These are phyloP conservation scores for Drosophila pegasa DNA, from an alignment of 2,888 invertebrate genomes.

Conservation along the genomic window DNA sequence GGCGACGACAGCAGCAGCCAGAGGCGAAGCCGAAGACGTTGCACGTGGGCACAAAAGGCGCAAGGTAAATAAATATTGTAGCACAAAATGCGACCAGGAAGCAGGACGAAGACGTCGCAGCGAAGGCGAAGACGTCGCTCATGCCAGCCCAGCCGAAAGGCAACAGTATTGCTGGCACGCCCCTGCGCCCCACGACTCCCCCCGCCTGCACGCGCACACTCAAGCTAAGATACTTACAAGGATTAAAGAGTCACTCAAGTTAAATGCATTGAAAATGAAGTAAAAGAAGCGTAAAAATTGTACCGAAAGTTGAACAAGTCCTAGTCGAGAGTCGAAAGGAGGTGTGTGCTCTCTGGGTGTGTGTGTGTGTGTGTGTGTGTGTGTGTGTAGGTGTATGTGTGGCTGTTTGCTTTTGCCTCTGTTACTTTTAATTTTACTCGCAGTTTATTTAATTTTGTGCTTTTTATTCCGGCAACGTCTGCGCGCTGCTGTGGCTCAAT, in stretches of 20 bases:
- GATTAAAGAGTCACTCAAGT: constrained; percentile 84
- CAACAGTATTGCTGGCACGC: constrained; percentile 26
- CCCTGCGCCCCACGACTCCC: not conserved
- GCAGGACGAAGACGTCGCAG: constrained; percentile 31
- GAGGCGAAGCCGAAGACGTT: constrained; percentile 33
- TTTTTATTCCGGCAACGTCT: constrained; percentile 62
- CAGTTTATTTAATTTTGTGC: constrained; percentile 83
- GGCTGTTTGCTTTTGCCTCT: constrained; percentile 49
- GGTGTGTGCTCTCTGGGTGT: constrained; percentile 12
- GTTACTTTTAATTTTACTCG: constrained; percentile 77
- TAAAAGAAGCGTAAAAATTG: constrained; percentile 81
- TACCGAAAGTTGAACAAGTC: constrained; percentile 61
- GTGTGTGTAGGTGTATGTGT: constrained; percentile 41
- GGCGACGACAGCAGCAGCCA: constrained; percentile 62
- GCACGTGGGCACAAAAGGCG: constrained; percentile 81
- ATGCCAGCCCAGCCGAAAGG: constrained; percentile 48
- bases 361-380: constrained; percentile 25
- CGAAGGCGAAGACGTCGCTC: constrained; percentile 28
- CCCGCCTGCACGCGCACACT: constrained; percentile 37
- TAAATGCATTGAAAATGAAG: constrained; percentile 84
- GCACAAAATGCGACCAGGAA: constrained; percentile 55
- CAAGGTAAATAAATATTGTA: constrained; percentile 82
- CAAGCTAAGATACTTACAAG: constrained; percentile 82
- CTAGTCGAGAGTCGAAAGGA: constrained; percentile 4
- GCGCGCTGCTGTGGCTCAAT: constrained; percentile 36